Evolutionary conservation across 2,888 invertebrate genomes (phyloP).

Genomic region (Tolmerus cingulatus): DNA sequence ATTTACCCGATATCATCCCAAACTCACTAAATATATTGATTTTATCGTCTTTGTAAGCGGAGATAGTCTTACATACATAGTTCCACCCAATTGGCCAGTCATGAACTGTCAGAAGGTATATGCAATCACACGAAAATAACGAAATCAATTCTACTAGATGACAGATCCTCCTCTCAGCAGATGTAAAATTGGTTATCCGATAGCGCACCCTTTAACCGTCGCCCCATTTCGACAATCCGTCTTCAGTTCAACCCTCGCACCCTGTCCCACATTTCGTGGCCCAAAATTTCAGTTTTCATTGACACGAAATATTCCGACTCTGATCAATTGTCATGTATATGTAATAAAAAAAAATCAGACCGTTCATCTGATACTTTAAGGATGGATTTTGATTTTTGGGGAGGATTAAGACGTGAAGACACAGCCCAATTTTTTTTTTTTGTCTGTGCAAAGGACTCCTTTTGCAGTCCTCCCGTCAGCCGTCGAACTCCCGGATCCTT

Average conservation of each 20-base stretch:
- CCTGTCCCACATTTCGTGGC: neutral
- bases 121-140: neutral
- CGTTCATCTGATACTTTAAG: slow-evolving; percentile 27
- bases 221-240: neutral
- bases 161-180: neutral
- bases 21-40: slow-evolving; percentile 5
- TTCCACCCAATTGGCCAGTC: slow-evolving; percentile 28
- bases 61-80: slow-evolving; percentile 27
- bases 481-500: neutral
- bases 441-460: neutral
- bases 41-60: neutral
- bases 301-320: slow-evolving; percentile 39
- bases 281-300: neutral
- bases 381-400: neutral
- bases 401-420: neutral
- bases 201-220: neutral
- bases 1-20: neutral
- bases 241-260: neutral
- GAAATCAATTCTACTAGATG: slow-evolving; percentile 10
- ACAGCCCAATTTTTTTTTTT: neutral
- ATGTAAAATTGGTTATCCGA: slow-evolving; percentile 24
- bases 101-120: slow-evolving; percentile 18
- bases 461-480: neutral
- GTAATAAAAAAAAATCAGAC: neutral
- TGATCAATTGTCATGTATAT: slow-evolving; percentile 27